Evolutionary conservation across 1,140 invertebrate genomes (phyloP).

Genomic region (Pseudomyrmex sp.): DNA sequence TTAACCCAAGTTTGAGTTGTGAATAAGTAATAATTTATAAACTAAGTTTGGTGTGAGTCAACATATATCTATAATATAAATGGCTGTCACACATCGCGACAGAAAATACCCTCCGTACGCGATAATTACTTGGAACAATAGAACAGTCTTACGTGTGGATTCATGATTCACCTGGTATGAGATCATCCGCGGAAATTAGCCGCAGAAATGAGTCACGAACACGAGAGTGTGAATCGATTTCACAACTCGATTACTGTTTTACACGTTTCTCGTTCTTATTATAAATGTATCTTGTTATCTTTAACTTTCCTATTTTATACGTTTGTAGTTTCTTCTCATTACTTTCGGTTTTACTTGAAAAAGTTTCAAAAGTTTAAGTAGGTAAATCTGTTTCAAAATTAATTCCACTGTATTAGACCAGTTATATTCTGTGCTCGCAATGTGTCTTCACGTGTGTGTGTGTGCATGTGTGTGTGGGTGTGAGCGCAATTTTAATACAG

Average conservation of each 20-base stretch:
- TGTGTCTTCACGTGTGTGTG: constrained; percentile 31
- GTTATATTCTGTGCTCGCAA: not conserved
- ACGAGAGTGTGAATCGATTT: no score
- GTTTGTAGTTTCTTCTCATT: not conserved
- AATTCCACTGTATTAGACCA: not conserved
- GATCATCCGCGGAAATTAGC: no score
- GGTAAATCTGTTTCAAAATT: not conserved
- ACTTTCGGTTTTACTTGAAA: not conserved
- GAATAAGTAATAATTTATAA: no score
- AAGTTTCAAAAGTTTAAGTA: not conserved
- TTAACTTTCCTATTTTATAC: no score
- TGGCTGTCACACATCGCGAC: no score
- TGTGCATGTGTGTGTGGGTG: not conserved
- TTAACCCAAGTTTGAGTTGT: no score
- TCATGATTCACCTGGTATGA: constrained; percentile 8
- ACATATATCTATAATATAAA: no score
- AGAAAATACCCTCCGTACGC: not conserved
- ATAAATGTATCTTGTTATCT: constrained; percentile 3
- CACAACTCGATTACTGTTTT: not conserved
- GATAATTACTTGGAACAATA: constrained; percentile 14
- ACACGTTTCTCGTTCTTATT: not conserved
- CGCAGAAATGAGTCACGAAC: constrained; percentile 12
- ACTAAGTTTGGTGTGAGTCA: no score
- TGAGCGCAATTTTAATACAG: constrained; percentile 17
- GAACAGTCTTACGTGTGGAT: constrained; percentile 6